phyloP scores from a whole-genome alignment of 2,797 vertebrate genomes.

The Oreonectes daqikongensis region DNA sequence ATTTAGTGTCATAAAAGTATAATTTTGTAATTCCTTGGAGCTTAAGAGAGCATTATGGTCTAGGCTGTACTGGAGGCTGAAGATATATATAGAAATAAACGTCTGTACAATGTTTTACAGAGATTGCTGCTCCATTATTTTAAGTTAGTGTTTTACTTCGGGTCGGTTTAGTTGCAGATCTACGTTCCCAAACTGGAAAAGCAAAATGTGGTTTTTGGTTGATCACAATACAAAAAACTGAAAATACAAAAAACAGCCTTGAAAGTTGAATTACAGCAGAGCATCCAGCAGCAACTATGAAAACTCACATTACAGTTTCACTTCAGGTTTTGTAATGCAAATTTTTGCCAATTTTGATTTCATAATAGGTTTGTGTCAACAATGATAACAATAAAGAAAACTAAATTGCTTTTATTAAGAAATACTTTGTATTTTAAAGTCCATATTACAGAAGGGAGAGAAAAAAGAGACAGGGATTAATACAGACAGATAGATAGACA shows the following conservation, averaged over 20 bases:
- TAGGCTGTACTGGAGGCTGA: not conserved
- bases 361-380: not conserved
- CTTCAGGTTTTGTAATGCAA: not conserved
- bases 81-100: not conserved
- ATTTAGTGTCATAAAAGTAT: slow-evolving; percentile 25
- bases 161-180: not conserved
- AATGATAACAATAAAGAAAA: not conserved
- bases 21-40: slow-evolving; percentile 10
- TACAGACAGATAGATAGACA: slow-evolving; percentile 22
- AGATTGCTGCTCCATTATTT: not conserved
- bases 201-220: not conserved
- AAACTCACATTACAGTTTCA: not conserved
- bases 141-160: not conserved
- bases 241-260: not conserved
- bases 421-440: slow-evolving; percentile 40
- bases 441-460: slow-evolving; percentile 56
- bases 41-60: slow-evolving; percentile 8
- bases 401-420: slow-evolving; percentile 50
- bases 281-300: not conserved
- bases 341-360: not conserved
- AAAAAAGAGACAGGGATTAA: not conserved
- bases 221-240: not conserved
- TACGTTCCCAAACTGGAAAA: not conserved
- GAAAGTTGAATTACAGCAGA: not conserved
- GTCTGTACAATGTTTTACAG: not conserved